phyloP scores from a whole-genome alignment of 2,113 vertebrate species.

The Nothoprocta perdicaria region DNA sequence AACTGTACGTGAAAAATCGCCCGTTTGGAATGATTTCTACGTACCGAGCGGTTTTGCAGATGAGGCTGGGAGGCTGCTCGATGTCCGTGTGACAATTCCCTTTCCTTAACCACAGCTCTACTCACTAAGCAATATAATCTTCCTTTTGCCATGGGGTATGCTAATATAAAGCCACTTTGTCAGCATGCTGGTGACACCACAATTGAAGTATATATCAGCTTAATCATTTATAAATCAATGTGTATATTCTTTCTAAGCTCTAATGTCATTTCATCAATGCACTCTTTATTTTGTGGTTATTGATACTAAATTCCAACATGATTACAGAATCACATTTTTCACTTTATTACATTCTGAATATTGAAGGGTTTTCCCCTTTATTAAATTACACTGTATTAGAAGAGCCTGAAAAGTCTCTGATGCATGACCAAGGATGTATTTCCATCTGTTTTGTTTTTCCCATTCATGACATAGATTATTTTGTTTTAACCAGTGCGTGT shows the following conservation, averaged over 20 bases:
- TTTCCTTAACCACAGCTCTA: constrained; percentile 24
- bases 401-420: constrained; percentile 70
- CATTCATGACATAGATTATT: constrained; percentile 72
- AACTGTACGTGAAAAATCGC: constrained; percentile 18
- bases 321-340: constrained; percentile 71
- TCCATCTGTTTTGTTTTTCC: constrained; percentile 77
- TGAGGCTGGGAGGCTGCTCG: background rate
- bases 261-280: constrained; percentile 49
- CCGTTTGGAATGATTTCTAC: constrained; percentile 11
- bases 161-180: constrained; percentile 59
- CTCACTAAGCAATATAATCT: constrained; percentile 17
- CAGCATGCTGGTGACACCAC: constrained; percentile 9
- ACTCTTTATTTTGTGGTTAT: constrained; percentile 60
- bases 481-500: constrained; percentile 71
- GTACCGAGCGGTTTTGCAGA: constrained; percentile 28
- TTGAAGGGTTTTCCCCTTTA: constrained; percentile 36
- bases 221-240: constrained; percentile 39
- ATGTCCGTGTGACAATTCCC: constrained; percentile 7
- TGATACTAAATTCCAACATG: constrained; percentile 73
- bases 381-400: constrained; percentile 75
- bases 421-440: constrained; percentile 72
- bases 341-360: constrained; percentile 75
- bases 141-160: background rate
- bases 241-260: constrained; percentile 42
- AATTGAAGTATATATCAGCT: constrained; percentile 45